Percentiles rank a stretch among this genome's conserved stretches.
Evolutionary conservation across 2,113 vertebrate species (phyloP).

Genomic region (Pachyramphus minor): DNA sequence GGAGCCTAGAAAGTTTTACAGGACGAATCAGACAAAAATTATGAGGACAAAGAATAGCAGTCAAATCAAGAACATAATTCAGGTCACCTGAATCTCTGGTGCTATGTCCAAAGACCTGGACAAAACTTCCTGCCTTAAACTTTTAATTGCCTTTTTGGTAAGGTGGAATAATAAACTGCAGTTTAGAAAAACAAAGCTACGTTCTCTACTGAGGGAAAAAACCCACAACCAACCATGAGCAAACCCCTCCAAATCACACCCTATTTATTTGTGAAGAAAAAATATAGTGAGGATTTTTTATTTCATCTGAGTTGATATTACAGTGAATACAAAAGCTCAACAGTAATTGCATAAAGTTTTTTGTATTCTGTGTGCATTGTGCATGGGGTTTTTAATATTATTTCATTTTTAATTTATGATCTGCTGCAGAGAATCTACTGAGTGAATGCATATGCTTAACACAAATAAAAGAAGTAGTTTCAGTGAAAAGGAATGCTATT

Average conservation of each 20-base stretch:
- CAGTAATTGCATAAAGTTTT: background rate
- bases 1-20: background rate
- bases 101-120: background rate
- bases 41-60: too few relatives aligned
- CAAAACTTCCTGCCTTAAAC: background rate
- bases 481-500: constrained; percentile 27
- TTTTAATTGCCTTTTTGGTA: background rate
- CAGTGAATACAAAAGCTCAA: background rate
- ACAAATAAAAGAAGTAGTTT: constrained; percentile 13
- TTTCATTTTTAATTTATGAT: constrained; percentile 49
- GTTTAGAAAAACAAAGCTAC: background rate
- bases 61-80: background rate
- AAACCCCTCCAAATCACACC: background rate
- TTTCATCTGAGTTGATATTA: background rate
- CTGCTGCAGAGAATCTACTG: background rate
- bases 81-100: background rate
- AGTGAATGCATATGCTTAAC: constrained; percentile 4
- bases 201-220: background rate
- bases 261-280: background rate
- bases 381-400: background rate
- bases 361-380: background rate
- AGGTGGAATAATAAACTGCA: background rate
- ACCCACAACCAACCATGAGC: background rate
- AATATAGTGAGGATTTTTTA: background rate
- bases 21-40: background rate